Evolutionary conservation across 2,888 invertebrate species (phyloP).

Genomic region (Pteria penguin): DNA sequence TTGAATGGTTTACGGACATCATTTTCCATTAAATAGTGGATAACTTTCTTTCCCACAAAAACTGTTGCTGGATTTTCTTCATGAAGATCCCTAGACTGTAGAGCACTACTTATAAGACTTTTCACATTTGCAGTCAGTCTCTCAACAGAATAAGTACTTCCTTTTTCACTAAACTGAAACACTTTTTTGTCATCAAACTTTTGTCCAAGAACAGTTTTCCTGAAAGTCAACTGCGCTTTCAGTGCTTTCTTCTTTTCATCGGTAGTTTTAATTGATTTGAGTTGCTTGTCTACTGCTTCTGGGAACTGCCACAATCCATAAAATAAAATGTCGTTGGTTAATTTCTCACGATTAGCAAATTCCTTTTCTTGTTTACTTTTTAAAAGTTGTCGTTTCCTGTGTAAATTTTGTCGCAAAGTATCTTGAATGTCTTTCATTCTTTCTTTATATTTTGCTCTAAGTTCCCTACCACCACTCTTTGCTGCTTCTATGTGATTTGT

Average conservation of each 20-base stretch:
- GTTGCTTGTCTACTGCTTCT: conserved; percentile 35
- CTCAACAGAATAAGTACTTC: conserved; percentile 18
- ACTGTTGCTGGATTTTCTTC: conserved; percentile 21
- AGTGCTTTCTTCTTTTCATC: conserved; percentile 40
- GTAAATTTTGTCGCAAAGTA: conserved; percentile 19
- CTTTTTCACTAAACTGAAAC: conserved; percentile 16
- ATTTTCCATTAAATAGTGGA: conserved; percentile 27
- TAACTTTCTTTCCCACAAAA: conserved; percentile 30
- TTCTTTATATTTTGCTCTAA: conserved; percentile 19
- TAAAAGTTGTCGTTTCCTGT: conserved; percentile 14
- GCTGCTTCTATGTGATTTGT: conserved; percentile 21
- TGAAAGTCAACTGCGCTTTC: conserved; percentile 47
- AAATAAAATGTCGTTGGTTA: conserved; percentile 34
- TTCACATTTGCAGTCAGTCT: conserved; percentile 33
- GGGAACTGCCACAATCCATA: conserved; percentile 48
- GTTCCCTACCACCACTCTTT: conserved; percentile 18
- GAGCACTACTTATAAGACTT: conserved; percentile 41
- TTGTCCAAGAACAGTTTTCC: conserved; percentile 45
- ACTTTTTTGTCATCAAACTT: conserved; percentile 18
- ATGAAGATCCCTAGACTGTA: too few relatives aligned
- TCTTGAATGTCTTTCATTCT: conserved; percentile 32
- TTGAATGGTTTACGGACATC: conserved; percentile 29
- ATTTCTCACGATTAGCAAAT: conserved; percentile 27
- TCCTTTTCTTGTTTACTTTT: conserved; percentile 23
- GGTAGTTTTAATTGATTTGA: conserved; percentile 22